Base-by-base conservation (phyloP, 1,140 invertebrate species). In the Cecropterus lyciades region DNA sequence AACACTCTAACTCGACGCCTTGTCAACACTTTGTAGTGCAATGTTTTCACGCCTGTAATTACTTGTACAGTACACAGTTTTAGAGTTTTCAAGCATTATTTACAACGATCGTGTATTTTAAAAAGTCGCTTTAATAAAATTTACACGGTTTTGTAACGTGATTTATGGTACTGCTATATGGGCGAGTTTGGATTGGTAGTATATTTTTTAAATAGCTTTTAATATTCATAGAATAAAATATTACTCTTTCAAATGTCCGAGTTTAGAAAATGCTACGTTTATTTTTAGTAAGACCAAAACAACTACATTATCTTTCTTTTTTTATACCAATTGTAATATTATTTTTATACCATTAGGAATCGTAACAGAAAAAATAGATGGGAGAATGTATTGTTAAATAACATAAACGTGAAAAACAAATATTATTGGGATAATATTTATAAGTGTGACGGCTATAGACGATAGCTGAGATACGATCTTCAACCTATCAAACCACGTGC, bases 21-120 rank as follows among this genome's bases (percentile, higher is more conserved):
- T 91, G 89, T 89, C 85, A 85, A 85, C 89, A 89, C 80, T n/a
- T n/a, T n/a, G n/a, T n/a, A n/a, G 85, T 75, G 84, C 84, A 79
- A 84, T 90, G 87, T 88, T 89, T 85, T 87, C 77, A 77, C 79
- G 78, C 80, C 69, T 77, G 80, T 89, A 88, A 91, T 91, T 91
- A 85, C 78, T 70, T 70, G 68, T 69, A 67, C 74, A n/a, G n/a
- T n/a, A 33, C 64, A 49, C 59, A 66, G 74, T 80, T 87, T 82
- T 84, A 79, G 81, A 86, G 79, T 85, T 89, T 77, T 77, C 78
- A 85, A 80, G 78, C 77, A 72, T 81, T 84, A 77, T 84, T 81
- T 82, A 77, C 74, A 73, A 72, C 69, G 67, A 73, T 66, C 57
- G 59, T 55, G 70, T 69, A 48, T 42, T 63, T 63, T 42, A 51